Evolutionary conservation across 1,140 invertebrate species (phyloP).

Genomic region (Manduca sexta): DNA sequence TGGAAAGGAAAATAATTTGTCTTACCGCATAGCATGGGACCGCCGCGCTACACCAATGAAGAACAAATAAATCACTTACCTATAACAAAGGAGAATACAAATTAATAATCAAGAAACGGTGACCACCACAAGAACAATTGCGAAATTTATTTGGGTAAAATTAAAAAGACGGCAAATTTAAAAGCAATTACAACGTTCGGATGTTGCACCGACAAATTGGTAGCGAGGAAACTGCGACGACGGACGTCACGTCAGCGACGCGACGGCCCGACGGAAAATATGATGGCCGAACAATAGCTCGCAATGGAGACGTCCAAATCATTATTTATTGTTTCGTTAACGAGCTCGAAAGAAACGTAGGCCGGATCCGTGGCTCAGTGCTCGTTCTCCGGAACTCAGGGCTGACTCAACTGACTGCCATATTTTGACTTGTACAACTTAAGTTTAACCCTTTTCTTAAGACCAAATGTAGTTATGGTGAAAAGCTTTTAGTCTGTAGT

Average conservation of each 20-base stretch:
- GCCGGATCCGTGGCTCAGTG: constrained; percentile 24
- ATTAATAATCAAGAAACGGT: neutral
- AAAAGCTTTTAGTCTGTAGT: too few relatives aligned
- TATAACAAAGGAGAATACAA: constrained; percentile 19
- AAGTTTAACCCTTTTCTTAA: constrained; percentile 9
- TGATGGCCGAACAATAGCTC: constrained; percentile 39
- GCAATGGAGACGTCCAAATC: constrained; percentile 47
- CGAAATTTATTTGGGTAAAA: neutral
- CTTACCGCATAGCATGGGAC: too few relatives aligned
- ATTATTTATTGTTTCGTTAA: constrained; percentile 65
- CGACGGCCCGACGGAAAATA: constrained; percentile 32
- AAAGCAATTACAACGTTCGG: constrained; percentile 7
- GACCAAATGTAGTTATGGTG: too few relatives aligned
- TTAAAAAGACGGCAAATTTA: constrained; percentile 6
- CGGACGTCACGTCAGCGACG: constrained; percentile 19
- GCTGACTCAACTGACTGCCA: constrained; percentile 25
- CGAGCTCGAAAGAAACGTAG: constrained; percentile 40
- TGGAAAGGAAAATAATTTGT: too few relatives aligned
- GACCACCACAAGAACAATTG: too few relatives aligned
- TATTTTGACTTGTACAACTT: constrained; percentile 22
- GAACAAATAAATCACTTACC: constrained; percentile 18
- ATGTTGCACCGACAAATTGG: constrained; percentile 23
- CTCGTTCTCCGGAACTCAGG: constrained; percentile 17
- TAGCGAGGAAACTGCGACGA: constrained; percentile 12
- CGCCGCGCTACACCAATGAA: too few relatives aligned